phyloP scores from a whole-genome alignment of 2,888 invertebrate species.

The Agonopterix heracliana region DNA sequence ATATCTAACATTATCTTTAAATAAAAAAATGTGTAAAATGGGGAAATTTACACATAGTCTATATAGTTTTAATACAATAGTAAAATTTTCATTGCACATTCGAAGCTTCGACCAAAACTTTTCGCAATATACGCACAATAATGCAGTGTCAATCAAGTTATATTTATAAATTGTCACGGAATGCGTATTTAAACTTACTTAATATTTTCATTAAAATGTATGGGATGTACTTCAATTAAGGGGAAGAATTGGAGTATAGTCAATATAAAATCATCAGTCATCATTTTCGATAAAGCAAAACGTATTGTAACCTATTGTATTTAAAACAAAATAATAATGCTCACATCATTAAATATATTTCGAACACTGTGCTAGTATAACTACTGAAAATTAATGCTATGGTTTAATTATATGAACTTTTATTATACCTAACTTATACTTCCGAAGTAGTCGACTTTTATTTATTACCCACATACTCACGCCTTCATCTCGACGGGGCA shows the following conservation, averaged over 20 bases:
- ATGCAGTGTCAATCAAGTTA: constrained; percentile 32
- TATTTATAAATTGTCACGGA: constrained; percentile 18
- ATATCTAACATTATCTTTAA: constrained; percentile 17
- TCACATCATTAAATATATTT: constrained; percentile 66
- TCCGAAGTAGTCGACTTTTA: constrained; percentile 55
- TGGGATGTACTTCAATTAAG: constrained; percentile 64
- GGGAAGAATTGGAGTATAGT: constrained; percentile 70
- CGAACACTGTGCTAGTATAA: constrained; percentile 70
- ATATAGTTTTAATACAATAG: constrained; percentile 23
- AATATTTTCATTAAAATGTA: constrained; percentile 26
- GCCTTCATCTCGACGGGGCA: too few relatives aligned
- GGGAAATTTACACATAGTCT: constrained; percentile 69
- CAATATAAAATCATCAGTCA: constrained; percentile 30
- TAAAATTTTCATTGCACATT: constrained; percentile 43
- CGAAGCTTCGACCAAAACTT: constrained; percentile 56
- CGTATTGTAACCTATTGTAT: constrained; percentile 49
- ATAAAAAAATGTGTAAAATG: constrained; percentile 53
- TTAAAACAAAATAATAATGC: constrained; percentile 51
- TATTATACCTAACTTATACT: constrained; percentile 77
- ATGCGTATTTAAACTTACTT: constrained; percentile 23
- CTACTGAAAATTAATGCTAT: constrained; percentile 66
- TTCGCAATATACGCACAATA: constrained; percentile 56
- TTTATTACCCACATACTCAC: constrained; percentile 19
- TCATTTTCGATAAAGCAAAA: constrained; percentile 36
- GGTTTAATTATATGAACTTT: constrained; percentile 72